These are phyloP conservation scores for Eunapius fragilis DNA, from an alignment of 37 sponge, comb jelly and placozoan species.

Conservation along the genomic window DNA sequence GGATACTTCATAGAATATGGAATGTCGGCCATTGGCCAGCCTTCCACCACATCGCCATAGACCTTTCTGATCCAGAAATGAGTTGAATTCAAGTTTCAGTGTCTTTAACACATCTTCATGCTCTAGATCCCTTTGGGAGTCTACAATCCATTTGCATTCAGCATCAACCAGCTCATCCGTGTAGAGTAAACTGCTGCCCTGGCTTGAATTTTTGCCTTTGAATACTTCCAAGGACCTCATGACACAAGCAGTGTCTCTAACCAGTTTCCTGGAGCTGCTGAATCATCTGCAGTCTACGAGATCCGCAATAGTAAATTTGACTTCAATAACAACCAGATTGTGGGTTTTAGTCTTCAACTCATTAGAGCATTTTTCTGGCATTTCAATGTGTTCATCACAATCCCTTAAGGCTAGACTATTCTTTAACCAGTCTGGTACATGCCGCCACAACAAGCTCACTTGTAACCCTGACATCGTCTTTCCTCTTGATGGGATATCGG, in stretches of 20 bases:
- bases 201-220: neutral
- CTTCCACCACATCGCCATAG: conserved; percentile 16
- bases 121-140: no score
- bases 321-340: conserved; percentile 3
- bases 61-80: conserved; percentile 18
- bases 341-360: conserved; percentile 18
- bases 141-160: no score
- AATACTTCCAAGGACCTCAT: neutral
- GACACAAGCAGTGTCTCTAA: conserved; percentile 29
- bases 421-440: conserved; percentile 8
- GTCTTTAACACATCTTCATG: no score
- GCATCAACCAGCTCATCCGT: no score
- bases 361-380: conserved; percentile 21
- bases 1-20: neutral
- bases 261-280: neutral
- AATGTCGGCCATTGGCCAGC: neutral
- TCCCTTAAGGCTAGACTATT: neutral
- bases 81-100: no score
- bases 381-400: neutral
- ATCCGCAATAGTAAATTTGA: neutral
- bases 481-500: conserved; percentile 36
- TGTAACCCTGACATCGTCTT: neutral
- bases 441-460: conserved; percentile 8
- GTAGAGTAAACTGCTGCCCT: no score
- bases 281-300: neutral